A percentile compares a stretch with the other conserved stretches of the same genome.
These are phyloP conservation scores for Nudaria mundana DNA, from an alignment of 2,888 invertebrate genomes.

Conservation along the genomic window DNA sequence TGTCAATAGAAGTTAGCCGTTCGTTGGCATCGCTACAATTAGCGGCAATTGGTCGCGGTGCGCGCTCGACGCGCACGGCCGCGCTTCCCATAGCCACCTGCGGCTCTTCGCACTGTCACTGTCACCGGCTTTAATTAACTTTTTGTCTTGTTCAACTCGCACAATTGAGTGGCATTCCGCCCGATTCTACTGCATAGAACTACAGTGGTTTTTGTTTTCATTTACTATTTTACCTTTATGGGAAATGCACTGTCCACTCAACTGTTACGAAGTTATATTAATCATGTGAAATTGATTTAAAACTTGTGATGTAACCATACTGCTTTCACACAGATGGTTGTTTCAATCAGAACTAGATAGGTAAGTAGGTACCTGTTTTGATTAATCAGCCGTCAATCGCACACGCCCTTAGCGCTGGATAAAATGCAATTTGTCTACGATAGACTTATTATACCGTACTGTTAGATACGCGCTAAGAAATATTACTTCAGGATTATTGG, in stretches of 20 bases:
- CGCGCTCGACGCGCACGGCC: constrained; percentile 73
- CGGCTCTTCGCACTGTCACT: constrained; percentile 51
- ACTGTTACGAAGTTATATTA: constrained; percentile 28
- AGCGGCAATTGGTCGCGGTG: constrained; percentile 75
- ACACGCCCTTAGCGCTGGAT: no score
- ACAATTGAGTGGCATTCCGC: constrained; percentile 61
- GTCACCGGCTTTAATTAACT: constrained; percentile 69
- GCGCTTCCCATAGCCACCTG: constrained; percentile 78
- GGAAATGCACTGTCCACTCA: constrained; percentile 32
- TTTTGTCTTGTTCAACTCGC: constrained; percentile 59
- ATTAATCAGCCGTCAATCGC: no score
- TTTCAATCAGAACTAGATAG: no score
- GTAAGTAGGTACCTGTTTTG: no score
- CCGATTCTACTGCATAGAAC: constrained; percentile 38
- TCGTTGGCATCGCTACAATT: constrained; percentile 62
- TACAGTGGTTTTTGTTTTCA: constrained; percentile 30
- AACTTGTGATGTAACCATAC: no score
- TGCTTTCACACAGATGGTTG: no score
- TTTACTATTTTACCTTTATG: constrained; percentile 37
- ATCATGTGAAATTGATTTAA: constrained; percentile 28
- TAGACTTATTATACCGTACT: no score
- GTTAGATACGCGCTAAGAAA: no score
- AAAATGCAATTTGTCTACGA: no score
- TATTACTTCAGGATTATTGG: no score
- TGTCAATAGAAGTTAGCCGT: constrained; percentile 37